Base-by-base conservation (phyloP, 1,140 invertebrate species). In the Sycophaga agraensis region DNA sequence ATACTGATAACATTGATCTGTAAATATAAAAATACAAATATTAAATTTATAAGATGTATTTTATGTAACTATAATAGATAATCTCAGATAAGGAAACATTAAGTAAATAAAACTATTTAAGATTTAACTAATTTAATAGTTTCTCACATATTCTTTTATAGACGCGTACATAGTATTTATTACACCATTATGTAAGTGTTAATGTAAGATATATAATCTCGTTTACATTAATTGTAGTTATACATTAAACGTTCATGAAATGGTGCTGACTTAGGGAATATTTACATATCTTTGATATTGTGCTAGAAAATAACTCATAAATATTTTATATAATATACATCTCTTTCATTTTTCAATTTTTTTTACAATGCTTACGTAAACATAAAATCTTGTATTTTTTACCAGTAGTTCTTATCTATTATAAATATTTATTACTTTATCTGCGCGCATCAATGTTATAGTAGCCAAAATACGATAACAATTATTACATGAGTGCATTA, bases 231-330 rank as follows among this genome's bases (percentile, higher is more conserved):
- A 71, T 68, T 71, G 69, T 64, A 72, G 67, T n/a, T n/a, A n/a
- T 69, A 73, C 71, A 72, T 72, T 60, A 59, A 72, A 68, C 49
- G 66, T 66, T 72, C 66, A 73, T 63, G 28, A 53, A 60, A 40
- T 73, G 70, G 49, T 73, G 71, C 68, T 70, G 57, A 60, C 37
- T 68, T 59, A 53, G 24, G 49, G 49, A 65, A 69, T 73, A 73
- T 73, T 62, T 73, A 73, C 70, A 73, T 61, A 65, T 54, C 39
- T 61, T 53, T 35, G 50, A 49, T 56, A 67, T 72, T 72, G 68
- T 72, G 71, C 67, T 46, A 63, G 22, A 55, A 68, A 72, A 67
- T 70, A 65, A 69, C 45, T 45, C 45, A 24, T 60, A 17, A 51
- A 67, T 60, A 60, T 53, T 17, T 14, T 62, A 50, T 60, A 66